Conservation (phyloP, 2,888 invertebrate species). For the Troglohyphantes excavatus region DNA sequence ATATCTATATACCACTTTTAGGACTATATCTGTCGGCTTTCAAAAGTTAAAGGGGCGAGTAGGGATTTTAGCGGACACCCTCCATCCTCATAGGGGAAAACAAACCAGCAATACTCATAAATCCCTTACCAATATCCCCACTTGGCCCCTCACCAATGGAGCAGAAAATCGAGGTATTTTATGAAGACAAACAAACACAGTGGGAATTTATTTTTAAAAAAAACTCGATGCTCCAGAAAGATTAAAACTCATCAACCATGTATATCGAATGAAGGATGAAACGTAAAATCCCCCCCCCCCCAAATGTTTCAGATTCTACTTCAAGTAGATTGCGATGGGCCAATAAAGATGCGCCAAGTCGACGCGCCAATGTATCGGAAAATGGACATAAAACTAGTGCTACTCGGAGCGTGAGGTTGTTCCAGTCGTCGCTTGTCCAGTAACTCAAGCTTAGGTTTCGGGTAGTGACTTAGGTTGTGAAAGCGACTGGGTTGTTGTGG, state of each 20-base stretch:
- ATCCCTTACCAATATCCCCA: no score
- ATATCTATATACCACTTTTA: no score
- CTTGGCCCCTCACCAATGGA: background rate
- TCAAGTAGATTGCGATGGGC: constrained; percentile 21
- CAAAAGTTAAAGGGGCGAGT: no score
- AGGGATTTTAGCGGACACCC: no score
- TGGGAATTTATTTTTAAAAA: constrained; percentile 30
- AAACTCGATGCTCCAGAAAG: background rate
- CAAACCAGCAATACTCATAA: no score
- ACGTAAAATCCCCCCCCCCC: background rate
- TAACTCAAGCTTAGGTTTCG: constrained; percentile 26
- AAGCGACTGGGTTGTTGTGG: background rate
- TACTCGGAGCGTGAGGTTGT: constrained; percentile 16
- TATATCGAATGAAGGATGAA: background rate
- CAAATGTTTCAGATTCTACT: background rate
- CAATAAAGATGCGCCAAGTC: constrained; percentile 29
- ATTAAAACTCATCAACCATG: constrained; percentile 21
- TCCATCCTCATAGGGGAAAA: no score
- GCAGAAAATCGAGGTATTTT: constrained; percentile 16
- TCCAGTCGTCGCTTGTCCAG: constrained; percentile 13
- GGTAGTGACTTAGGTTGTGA: constrained; percentile 5
- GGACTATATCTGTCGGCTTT: no score
- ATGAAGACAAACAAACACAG: constrained; percentile 2
- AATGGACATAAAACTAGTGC: constrained; percentile 23
- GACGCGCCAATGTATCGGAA: constrained; percentile 35